Conservation (phyloP, 2,888 invertebrate genomes). For the Cantharis lateralis region DNA sequence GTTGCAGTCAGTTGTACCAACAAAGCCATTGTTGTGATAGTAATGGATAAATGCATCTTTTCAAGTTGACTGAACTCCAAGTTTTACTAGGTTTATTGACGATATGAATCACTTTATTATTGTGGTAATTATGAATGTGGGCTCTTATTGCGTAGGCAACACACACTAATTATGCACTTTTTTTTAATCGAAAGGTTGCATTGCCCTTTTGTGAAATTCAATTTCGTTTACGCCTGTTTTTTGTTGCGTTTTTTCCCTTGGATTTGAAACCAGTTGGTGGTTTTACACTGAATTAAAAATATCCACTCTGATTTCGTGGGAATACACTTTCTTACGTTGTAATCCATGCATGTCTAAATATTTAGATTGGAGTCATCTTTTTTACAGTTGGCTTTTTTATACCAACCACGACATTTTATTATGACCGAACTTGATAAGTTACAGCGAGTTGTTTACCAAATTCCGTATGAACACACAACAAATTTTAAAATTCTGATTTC, state of each 20-base stretch:
- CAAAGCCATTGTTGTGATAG: conserved; percentile 8
- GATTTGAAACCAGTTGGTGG: background rate
- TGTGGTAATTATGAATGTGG: conserved; percentile 15
- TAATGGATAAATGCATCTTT: conserved; percentile 15
- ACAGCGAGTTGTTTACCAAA: background rate
- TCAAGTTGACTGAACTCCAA: conserved; percentile 18
- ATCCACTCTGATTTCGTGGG: background rate
- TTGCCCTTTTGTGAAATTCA: background rate
- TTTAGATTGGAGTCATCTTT: background rate
- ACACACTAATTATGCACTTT: conserved; percentile 6
- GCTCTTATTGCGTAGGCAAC: conserved; percentile 10
- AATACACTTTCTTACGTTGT: background rate
- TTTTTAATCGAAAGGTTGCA: background rate
- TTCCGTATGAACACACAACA: background rate
- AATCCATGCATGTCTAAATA: conserved; percentile 1
- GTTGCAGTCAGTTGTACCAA: background rate
- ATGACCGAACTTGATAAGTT: background rate
- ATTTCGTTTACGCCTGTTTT: background rate
- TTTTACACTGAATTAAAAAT: background rate
- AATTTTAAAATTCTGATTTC: background rate
- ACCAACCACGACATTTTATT: background rate
- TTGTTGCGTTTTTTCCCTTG: background rate
- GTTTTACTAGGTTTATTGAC: conserved; percentile 6
- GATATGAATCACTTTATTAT: conserved; percentile 19
- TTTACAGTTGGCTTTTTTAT: background rate